phyloP scores from a whole-genome alignment of 1,140 invertebrate genomes.

The Scaptomyza pallida region DNA sequence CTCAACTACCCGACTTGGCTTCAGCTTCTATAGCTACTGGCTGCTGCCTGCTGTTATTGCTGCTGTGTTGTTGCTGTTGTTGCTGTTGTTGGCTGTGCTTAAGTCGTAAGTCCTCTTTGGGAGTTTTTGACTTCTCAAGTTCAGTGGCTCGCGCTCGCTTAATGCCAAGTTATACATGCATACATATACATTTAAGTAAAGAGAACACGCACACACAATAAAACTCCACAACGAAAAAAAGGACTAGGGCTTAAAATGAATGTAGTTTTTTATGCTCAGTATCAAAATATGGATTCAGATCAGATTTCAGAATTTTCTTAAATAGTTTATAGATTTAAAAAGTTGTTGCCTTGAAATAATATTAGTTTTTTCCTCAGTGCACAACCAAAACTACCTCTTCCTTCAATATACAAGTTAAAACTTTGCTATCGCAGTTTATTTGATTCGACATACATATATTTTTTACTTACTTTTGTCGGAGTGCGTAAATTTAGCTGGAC shows the following conservation, averaged over 20 bases:
- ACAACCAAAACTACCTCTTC: not conserved
- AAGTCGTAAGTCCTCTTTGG: conserved; percentile 73
- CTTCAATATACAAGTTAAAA: conserved; percentile 14
- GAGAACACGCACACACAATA: not conserved
- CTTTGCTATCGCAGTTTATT: conserved; percentile 56
- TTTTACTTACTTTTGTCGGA: conserved; percentile 41
- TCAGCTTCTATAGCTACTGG: not conserved
- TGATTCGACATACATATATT: conserved; percentile 59
- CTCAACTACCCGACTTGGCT: not conserved
- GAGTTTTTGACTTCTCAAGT: conserved; percentile 81
- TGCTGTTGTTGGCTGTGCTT: conserved; percentile 20
- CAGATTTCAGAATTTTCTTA: too few species aligned
- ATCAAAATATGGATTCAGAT: too few species aligned
- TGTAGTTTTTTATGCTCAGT: too few species aligned
- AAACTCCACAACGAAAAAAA: too few species aligned
- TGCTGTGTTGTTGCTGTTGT: not conserved
- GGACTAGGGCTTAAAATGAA: too few species aligned
- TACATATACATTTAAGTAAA: too few species aligned
- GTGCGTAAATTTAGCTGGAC: conserved; percentile 49
- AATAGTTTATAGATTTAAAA: too few species aligned
- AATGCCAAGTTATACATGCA: conserved; percentile 72
- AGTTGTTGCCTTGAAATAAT: not conserved
- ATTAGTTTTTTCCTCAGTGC: not conserved
- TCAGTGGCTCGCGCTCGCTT: conserved; percentile 55
- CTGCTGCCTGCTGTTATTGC: not conserved